phyloP scores from a whole-genome alignment of 2,113 vertebrate genomes.

The Eupsittula cactorum region DNA sequence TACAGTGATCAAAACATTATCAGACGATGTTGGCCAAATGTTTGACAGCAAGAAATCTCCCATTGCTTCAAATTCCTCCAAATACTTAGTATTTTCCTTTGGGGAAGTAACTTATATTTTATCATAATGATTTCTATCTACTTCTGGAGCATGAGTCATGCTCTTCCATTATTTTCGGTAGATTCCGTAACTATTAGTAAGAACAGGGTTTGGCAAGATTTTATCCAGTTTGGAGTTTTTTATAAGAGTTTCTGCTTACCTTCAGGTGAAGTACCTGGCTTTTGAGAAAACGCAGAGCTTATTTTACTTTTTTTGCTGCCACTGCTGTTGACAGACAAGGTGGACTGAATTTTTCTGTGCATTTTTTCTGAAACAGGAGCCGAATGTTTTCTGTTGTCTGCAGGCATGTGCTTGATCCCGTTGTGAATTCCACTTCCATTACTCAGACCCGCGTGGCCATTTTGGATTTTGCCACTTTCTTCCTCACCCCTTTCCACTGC shows the following conservation, averaged over 20 bases:
- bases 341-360: conserved; percentile 93
- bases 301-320: conserved; percentile 89
- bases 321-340: conserved; percentile 91
- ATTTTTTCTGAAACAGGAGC: conserved; percentile 90
- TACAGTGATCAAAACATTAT: conserved; percentile 13
- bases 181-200: conserved; percentile 40
- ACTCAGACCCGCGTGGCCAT: conserved; percentile 73
- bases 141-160: conserved; percentile 41
- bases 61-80: conserved; percentile 41
- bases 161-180: conserved; percentile 54
- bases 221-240: neutral
- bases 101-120: conserved; percentile 49
- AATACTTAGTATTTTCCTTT: conserved; percentile 51
- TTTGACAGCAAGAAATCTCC: conserved; percentile 49
- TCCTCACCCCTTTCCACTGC: conserved; percentile 75
- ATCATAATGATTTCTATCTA: conserved; percentile 58
- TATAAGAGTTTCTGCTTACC: conserved; percentile 78
- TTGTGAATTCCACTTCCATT: conserved; percentile 82
- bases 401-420: conserved; percentile 53
- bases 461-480: conserved; percentile 77
- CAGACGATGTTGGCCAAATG: neutral
- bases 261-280: conserved; percentile 88
- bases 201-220: neutral
- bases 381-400: conserved; percentile 79
- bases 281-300: conserved; percentile 88